Base-by-base conservation (phyloP, 2,797 vertebrate genomes). In the Phrynocephalus vlangalii region DNA sequence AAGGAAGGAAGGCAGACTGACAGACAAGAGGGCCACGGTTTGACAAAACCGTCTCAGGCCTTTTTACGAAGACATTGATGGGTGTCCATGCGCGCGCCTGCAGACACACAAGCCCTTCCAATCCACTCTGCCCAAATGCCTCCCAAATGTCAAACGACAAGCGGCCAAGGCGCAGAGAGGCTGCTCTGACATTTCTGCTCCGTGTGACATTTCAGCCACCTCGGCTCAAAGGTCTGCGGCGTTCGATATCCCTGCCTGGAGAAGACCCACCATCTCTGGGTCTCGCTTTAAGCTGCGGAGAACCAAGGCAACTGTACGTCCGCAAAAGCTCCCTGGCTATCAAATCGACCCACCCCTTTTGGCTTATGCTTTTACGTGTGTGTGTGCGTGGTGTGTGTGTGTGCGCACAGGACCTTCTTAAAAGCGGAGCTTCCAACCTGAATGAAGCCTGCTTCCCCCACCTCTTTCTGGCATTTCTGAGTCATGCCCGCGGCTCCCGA, bases 401-500 rank as follows among this genome's bases (percentile, higher is more conserved):
- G 33, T 33, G 33, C 33, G 33, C 33, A 3, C 33, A 22, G 52
- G 38, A 1, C 50, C 86, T 91, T 90, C 82, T 87, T 71, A 83
- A 90, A 90, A 75, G 1, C 28, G 0, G 44, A 38, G n/a, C 13
- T 87, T 91, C 88, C 78, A 70, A 76, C 60, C 86, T 38, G 3
- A 86, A 90, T 84, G 75, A 90, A 82, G 86, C 63, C 86, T 88
- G 2, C 67, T 86, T 72, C 89, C 63, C 82, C 82, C 28, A 63
- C 60, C 7, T 63, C 79, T 83, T 82, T 18, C 86, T 26, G 80
- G 79, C 3, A 28, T 75, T 84, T 89, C 86, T 92, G 91, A 95
- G 90, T 95, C 94, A 94, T 92, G 86, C 92, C 75, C 71, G 1
- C 15, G 2, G 67, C 89, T 90, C 33, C 81, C 72, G 0, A 0